Evolutionary conservation across 2,113 vertebrate species (phyloP).

Genomic region (Brienomyrus brachyistius): DNA sequence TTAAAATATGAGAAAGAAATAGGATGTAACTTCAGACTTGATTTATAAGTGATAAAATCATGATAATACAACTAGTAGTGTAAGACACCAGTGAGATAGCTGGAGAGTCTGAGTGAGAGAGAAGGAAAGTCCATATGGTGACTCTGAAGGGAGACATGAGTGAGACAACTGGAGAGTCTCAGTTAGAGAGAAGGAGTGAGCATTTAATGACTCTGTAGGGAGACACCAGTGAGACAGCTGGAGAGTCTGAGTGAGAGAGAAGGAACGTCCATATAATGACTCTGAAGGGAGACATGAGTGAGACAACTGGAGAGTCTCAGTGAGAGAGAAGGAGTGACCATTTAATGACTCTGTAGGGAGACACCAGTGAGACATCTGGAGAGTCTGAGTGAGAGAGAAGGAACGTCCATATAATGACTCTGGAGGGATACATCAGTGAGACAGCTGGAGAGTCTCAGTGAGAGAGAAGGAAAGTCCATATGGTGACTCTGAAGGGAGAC

Average conservation of each 20-base stretch:
- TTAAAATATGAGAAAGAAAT: not conserved
- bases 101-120: not conserved
- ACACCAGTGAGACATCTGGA: not conserved
- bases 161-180: not conserved
- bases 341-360: not conserved
- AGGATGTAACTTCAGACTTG: not conserved
- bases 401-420: not conserved
- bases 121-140: not conserved
- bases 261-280: not conserved
- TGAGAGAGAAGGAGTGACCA: not conserved
- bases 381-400: not conserved
- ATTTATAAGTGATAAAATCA: not conserved
- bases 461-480: not conserved
- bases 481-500: not conserved
- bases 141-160: not conserved
- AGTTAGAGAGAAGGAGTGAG: not conserved
- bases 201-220: not conserved
- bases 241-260: not conserved
- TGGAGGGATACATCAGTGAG: not conserved
- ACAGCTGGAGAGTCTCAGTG: not conserved
- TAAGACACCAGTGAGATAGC: not conserved
- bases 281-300: not conserved
- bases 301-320: not conserved
- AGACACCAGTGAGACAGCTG: not conserved
- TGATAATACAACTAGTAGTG: not conserved